Percentiles rank a stretch among this genome's conserved stretches.
These are phyloP conservation scores for Podargus strigoides DNA, from an alignment of 2,797 vertebrate genomes.

Conservation along the genomic window DNA sequence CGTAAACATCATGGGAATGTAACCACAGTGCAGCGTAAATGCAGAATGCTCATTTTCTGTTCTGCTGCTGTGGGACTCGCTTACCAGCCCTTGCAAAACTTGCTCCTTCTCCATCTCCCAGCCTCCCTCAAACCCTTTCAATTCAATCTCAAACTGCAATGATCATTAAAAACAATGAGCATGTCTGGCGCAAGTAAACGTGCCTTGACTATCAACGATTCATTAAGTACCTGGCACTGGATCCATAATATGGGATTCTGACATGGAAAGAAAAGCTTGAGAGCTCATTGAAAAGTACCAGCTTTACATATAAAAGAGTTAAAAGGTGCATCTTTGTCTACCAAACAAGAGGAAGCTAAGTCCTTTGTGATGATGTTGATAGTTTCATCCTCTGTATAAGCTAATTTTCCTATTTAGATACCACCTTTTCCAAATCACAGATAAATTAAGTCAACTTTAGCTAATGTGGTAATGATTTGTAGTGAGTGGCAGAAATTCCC, in stretches of 20 bases:
- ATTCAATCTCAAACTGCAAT: constrained; percentile 67
- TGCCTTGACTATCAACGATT: constrained; percentile 63
- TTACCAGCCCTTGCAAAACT: constrained; percentile 35
- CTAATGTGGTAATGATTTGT: constrained; percentile 80
- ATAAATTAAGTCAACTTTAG: constrained; percentile 74
- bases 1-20: background rate
- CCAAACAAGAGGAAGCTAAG: background rate
- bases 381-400: constrained; percentile 11
- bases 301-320: constrained; percentile 37
- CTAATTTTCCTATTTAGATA: constrained; percentile 54
- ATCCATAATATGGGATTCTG: constrained; percentile 56
- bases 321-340: constrained; percentile 17
- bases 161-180: constrained; percentile 75
- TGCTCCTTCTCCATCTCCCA: constrained; percentile 30
- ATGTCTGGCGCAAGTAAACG: constrained; percentile 68
- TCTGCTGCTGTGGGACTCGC: constrained; percentile 18
- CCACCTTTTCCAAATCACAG: constrained; percentile 67
- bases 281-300: constrained; percentile 28
- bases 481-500: constrained; percentile 76
- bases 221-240: constrained; percentile 69
- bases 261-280: constrained; percentile 63
- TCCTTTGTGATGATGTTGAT: background rate
- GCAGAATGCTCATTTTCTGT: constrained; percentile 22
- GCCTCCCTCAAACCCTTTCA: constrained; percentile 51
- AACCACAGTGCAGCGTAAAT: background rate